phyloP scores from a whole-genome alignment of 2,113 vertebrate genomes.

The Pungitius pungitius region DNA sequence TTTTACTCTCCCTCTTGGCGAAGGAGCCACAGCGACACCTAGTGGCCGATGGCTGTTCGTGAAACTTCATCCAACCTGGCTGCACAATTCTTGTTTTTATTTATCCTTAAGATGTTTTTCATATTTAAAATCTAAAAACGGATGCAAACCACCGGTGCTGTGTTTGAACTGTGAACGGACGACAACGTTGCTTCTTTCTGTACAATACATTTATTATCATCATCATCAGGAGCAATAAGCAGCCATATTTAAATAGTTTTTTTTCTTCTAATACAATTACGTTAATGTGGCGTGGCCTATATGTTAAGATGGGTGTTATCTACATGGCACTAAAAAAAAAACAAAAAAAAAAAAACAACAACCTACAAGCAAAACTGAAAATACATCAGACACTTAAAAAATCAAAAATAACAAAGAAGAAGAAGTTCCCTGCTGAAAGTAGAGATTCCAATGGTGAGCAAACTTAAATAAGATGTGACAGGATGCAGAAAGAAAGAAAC shows the following conservation, averaged over 20 bases:
- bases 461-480: slow-evolving; percentile 13
- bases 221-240: slow-evolving; percentile 67
- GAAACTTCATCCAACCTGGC: background rate
- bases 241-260: slow-evolving; percentile 71
- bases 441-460: slow-evolving; percentile 14
- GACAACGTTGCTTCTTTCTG: slow-evolving; percentile 35
- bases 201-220: slow-evolving; percentile 74
- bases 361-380: slow-evolving; percentile 66
- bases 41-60: background rate
- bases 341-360: too few relatives aligned
- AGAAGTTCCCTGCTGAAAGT: background rate
- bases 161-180: background rate
- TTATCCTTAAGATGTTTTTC: background rate
- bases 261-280: slow-evolving; percentile 65
- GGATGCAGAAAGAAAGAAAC: background rate
- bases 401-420: slow-evolving; percentile 9
- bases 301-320: slow-evolving; percentile 57
- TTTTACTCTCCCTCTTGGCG: background rate
- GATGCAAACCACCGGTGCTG: background rate
- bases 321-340: slow-evolving; percentile 71
- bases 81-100: too few relatives aligned
- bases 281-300: slow-evolving; percentile 58
- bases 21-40: slow-evolving; percentile 14
- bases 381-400: slow-evolving; percentile 18
- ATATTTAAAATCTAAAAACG: background rate